phyloP scores from a whole-genome alignment of 2,113 vertebrate genomes.

The Nothocercus nigrocapillus region DNA sequence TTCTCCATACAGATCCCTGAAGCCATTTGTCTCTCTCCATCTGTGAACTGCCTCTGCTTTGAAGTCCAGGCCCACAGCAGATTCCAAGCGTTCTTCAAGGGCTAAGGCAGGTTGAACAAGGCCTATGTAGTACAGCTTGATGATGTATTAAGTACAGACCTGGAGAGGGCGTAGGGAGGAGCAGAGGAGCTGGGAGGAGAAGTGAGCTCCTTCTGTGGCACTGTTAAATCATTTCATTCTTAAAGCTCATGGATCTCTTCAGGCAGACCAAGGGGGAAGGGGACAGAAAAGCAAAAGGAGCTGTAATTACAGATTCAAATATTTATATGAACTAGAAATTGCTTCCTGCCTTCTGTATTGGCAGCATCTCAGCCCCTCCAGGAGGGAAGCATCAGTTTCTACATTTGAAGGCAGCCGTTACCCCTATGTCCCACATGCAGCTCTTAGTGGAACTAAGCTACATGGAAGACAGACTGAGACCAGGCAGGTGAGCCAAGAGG shows the following conservation, averaged over 20 bases:
- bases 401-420: neutral
- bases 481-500: neutral
- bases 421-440: neutral
- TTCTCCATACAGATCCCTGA: neutral
- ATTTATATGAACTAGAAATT: neutral
- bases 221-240: neutral
- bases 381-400: neutral
- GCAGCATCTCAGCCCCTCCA: neutral
- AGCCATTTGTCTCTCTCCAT: neutral
- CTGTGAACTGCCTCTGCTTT: neutral
- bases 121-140: neutral
- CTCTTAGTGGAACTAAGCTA: neutral
- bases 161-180: neutral
- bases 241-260: neutral
- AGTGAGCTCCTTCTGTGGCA: neutral
- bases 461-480: neutral
- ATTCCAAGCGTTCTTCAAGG: slow-evolving; percentile 2
- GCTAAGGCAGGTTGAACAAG: neutral
- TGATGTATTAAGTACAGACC: neutral
- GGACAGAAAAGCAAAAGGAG: neutral
- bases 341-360: neutral
- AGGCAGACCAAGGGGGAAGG: neutral
- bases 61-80: neutral
- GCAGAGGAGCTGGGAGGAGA: neutral
- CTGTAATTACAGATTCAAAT: neutral